Percentiles rank a stretch among this genome's conserved stretches.
Evolutionary conservation across 2,888 invertebrate species (phyloP).

Genomic region (Nudaria mundana): DNA sequence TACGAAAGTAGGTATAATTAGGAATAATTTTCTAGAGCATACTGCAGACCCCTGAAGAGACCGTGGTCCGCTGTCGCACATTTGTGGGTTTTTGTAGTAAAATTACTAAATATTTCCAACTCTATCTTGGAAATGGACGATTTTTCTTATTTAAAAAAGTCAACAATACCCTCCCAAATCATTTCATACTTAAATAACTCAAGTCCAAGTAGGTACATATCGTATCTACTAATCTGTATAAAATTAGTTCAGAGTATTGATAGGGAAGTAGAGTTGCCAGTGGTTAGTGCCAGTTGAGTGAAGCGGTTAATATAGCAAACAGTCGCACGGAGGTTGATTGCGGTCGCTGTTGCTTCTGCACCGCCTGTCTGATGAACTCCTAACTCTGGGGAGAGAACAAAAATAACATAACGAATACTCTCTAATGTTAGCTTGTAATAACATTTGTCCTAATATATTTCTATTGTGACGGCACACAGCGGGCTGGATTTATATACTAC

Average conservation of each 20-base stretch:
- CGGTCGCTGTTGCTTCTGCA: conserved; percentile 28
- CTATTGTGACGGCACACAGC: conserved; percentile 72
- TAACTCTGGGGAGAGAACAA: conserved; percentile 61
- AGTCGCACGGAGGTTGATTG: conserved; percentile 19
- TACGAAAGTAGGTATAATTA: too few species aligned
- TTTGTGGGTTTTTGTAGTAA: too few species aligned
- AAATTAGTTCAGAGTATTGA: conserved; percentile 4
- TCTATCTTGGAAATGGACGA: too few species aligned
- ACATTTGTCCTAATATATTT: conserved; percentile 79
- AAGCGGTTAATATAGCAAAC: conserved; percentile 14
- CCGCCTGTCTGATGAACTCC: conserved; percentile 47
- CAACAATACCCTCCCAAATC: too few species aligned
- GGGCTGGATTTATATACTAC: conserved; percentile 67
- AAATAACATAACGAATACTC: conserved; percentile 76
- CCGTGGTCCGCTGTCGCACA: too few species aligned
- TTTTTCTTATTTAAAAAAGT: too few species aligned
- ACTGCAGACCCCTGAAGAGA: too few species aligned
- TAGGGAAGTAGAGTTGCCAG: conserved; percentile 7
- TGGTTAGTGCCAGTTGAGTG: conserved; percentile 17
- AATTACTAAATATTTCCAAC: too few species aligned
- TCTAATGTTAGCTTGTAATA: conserved; percentile 77
- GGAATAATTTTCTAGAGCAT: too few species aligned
- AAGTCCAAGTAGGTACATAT: too few species aligned
- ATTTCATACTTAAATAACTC: too few species aligned
- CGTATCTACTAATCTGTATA: conserved; percentile 1